These are phyloP conservation scores for Azorinus chamasolen DNA, from an alignment of 2,888 invertebrate genomes.

Conservation along the genomic window DNA sequence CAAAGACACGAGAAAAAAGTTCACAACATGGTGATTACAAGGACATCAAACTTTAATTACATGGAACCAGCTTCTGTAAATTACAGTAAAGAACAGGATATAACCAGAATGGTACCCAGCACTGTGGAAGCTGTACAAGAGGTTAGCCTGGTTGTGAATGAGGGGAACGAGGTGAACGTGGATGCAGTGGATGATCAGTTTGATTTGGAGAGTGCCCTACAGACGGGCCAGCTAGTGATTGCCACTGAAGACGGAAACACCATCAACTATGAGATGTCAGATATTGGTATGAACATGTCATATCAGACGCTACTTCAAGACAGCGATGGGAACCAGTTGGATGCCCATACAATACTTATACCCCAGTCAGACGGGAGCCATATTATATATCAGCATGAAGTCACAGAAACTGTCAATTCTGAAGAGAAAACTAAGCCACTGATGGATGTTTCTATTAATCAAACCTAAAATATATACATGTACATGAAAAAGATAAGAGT, in stretches of 20 bases:
- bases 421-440: constrained; percentile 10
- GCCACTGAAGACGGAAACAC: constrained; percentile 74
- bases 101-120: constrained; percentile 1
- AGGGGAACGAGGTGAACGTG: constrained; percentile 17
- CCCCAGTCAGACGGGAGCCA: constrained; percentile 47
- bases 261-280: constrained; percentile 77
- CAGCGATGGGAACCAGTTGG: constrained; percentile 39
- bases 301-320: constrained; percentile 70
- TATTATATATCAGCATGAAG: constrained; percentile 33
- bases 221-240: constrained; percentile 74
- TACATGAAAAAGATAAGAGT: no score
- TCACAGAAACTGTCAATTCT: constrained; percentile 19
- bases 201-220: constrained; percentile 69
- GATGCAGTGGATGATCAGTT: constrained; percentile 43
- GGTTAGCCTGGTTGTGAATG: constrained; percentile 66
- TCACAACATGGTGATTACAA: constrained; percentile 70
- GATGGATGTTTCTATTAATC: no score
- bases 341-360: constrained; percentile 59
- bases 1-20: constrained; percentile 79
- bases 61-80: constrained; percentile 3
- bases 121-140: constrained; percentile 18
- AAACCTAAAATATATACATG: no score
- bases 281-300: constrained; percentile 72
- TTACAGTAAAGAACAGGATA: constrained; percentile 8
- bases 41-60: background rate